phyloP scores from a whole-genome alignment of 2,888 invertebrate species.

The Ernsta delagoae region DNA sequence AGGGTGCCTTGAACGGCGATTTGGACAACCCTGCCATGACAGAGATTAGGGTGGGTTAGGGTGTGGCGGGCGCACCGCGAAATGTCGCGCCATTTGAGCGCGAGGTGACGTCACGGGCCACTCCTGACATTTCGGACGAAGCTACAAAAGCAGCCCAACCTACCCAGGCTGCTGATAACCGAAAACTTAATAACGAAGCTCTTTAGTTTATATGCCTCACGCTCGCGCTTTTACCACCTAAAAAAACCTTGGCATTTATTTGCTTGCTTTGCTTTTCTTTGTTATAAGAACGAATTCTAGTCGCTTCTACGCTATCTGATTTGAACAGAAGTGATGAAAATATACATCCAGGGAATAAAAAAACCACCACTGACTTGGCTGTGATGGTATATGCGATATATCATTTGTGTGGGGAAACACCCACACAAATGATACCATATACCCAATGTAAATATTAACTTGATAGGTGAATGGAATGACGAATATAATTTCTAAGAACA shows the following conservation, averaged over 20 bases:
- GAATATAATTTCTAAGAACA: too few relatives aligned
- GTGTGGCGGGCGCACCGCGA: conserved; percentile 71
- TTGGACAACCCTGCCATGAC: conserved; percentile 69
- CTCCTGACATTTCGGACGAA: conserved; percentile 80
- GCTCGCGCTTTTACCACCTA: conserved; percentile 54
- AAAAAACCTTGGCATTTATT: conserved; percentile 73
- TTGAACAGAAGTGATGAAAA: background rate
- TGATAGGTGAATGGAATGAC: too few relatives aligned
- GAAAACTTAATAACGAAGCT: conserved; percentile 71
- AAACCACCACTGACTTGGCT: too few relatives aligned
- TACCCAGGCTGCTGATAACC: conserved; percentile 71
- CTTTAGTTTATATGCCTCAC: conserved; percentile 69
- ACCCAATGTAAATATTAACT: background rate
- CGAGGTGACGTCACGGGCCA: conserved; percentile 76
- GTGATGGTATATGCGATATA: too few relatives aligned
- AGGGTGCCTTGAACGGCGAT: conserved; percentile 60
- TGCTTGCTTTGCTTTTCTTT: conserved; percentile 24
- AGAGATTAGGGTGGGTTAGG: conserved; percentile 78
- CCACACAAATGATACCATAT: too few relatives aligned
- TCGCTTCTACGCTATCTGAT: conserved; percentile 10
- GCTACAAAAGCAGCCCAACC: conserved; percentile 80
- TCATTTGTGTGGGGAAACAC: background rate
- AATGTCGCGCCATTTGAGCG: conserved; percentile 80
- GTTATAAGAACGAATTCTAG: conserved; percentile 17
- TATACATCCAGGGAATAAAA: too few relatives aligned